Evolutionary conservation across 2,888 invertebrate genomes (phyloP), one percentile per base, ranked within the genome.

Genomic region (Dasypogon diadema): DNA sequence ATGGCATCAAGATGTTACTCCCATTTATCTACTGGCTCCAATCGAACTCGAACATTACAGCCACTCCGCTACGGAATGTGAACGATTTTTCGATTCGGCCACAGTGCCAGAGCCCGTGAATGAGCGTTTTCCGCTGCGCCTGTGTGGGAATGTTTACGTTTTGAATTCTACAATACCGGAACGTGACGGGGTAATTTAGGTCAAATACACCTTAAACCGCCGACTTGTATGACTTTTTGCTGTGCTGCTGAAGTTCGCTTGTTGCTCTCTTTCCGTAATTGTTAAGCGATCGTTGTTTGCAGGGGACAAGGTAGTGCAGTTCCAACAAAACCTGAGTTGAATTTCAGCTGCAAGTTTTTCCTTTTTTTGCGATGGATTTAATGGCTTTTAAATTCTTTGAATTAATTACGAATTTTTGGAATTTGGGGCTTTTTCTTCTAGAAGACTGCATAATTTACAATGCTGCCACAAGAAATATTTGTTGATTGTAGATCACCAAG

Each of bases 121-220:
- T 72, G 72, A 73, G 22, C 56, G 54, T 58, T 75, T 58, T 65
- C 56, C 63, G 21, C 24, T 75, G 74, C 73, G 75, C 74, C 75
- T 79, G 78, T 79, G 70, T 79, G 76, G 70, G 75, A 77, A 78
- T 79, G 78, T 77, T 79, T 79, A 78, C 77, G 77, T 79, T 78
- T 79, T 78, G 79, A 79, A 79, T 79, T 80, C 79, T 80, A 80
- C 80, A 81, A 80, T 79, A 80, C 81, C 80, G 81, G 80, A 80
- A 81, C 81, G 81, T 81, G 81, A 81, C 80, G 79, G 75, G 75
- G 77, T 79, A 80, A 81, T 81, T 81, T 81, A 75, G 81, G 81
- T 81, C 81, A 81, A 81, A 81, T 80, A 80, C 80, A 81, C 81
- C 79, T 80, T 79, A 80, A 80, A 77, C 77, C 75, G 75, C 76